phyloP scores from a whole-genome alignment of 1,140 invertebrate genomes.

The Sminthurinus signatus region DNA sequence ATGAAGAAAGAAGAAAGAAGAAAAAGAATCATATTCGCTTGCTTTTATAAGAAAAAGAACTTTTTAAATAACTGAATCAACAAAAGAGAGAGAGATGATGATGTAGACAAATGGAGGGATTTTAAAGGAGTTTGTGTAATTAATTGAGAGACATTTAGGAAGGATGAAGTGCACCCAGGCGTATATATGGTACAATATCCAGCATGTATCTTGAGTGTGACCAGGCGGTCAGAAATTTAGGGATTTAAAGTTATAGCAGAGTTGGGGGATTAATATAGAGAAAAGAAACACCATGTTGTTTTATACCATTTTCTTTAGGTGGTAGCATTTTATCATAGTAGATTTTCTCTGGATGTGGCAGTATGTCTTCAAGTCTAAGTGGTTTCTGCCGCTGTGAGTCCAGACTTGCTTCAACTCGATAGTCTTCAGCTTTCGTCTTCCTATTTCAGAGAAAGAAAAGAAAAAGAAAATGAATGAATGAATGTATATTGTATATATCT shows the following conservation, averaged over 20 bases:
- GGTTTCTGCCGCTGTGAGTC: constrained; percentile 26
- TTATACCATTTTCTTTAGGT: constrained; percentile 53
- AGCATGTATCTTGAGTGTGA: not conserved
- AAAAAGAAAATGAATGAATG: too few species aligned
- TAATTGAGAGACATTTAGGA: not conserved
- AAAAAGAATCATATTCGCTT: not conserved
- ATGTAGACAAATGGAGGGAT: not conserved
- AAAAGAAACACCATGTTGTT: not conserved
- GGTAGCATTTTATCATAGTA: constrained; percentile 84
- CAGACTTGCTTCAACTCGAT: not conserved
- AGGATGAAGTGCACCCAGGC: not conserved
- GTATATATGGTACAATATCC: not conserved
- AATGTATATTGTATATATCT: too few species aligned
- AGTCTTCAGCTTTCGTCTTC: not conserved
- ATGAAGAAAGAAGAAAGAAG: not conserved
- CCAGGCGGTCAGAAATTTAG: not conserved
- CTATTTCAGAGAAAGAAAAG: too few species aligned
- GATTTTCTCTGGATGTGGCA: constrained; percentile 64
- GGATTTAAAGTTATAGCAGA: not conserved
- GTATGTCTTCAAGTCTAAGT: constrained; percentile 61
- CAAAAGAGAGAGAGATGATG: not conserved
- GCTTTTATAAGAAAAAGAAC: not conserved
- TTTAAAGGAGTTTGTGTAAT: not conserved
- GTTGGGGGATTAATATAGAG: not conserved
- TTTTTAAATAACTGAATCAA: not conserved